These are phyloP conservation scores for Pseudolaguvia tuberculata DNA, from an alignment of 2,113 vertebrate genomes.

Conservation along the genomic window DNA sequence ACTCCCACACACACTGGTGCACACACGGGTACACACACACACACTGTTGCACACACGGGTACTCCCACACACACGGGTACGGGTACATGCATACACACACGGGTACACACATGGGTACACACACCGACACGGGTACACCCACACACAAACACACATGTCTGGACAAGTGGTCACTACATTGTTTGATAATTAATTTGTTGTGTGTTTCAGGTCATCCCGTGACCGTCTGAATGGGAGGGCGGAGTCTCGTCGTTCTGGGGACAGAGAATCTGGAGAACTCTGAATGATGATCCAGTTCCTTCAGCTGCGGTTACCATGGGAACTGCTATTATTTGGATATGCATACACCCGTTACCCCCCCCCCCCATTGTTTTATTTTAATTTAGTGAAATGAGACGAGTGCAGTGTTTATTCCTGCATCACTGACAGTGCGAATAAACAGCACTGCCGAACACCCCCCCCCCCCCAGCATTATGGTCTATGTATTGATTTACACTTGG, in stretches of 20 bases:
- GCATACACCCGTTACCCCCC: background rate
- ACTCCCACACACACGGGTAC: background rate
- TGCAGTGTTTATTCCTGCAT: background rate
- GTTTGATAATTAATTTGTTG: background rate
- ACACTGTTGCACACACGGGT: background rate
- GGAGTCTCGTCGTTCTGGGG: conserved; percentile 77
- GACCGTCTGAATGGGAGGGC: conserved; percentile 80
- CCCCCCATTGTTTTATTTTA: background rate
- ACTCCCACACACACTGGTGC: too few species aligned
- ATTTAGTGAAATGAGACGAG: background rate
- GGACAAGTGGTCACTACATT: background rate
- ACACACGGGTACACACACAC: conserved; percentile 40
- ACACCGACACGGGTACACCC: background rate
- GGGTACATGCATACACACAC: background rate
- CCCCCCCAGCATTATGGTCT: background rate
- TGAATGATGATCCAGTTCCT: conserved; percentile 60
- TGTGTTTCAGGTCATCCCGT: conserved; percentile 77
- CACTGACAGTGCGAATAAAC: background rate
- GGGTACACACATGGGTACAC: conserved; percentile 41
- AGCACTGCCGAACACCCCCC: background rate
- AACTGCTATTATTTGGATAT: conserved; percentile 20
- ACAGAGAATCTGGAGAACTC: conserved; percentile 86
- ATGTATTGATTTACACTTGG: conserved; percentile 24
- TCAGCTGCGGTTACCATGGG: conserved; percentile 10
- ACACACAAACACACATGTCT: too few species aligned